Evolutionary conservation across 2,888 invertebrate species (phyloP).

Genomic region (Tribolium freemani): DNA sequence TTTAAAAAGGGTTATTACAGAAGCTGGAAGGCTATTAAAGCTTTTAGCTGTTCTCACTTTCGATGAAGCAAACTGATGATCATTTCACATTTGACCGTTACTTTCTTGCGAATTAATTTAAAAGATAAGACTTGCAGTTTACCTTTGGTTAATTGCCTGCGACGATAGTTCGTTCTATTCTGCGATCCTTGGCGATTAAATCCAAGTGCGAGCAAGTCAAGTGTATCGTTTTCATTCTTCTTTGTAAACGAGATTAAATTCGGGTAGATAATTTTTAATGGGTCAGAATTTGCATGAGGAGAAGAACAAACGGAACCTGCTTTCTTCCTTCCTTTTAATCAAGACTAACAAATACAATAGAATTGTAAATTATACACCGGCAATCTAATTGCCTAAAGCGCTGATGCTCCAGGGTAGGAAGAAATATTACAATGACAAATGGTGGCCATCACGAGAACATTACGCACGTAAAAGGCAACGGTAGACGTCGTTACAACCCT

Average conservation of each 20-base stretch:
- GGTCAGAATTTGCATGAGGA: conserved; percentile 26
- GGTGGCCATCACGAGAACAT: conserved; percentile 27
- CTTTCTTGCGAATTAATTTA: conserved; percentile 13
- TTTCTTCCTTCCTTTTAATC: conserved; percentile 39
- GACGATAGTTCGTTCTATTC: conserved; percentile 13
- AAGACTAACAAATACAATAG: conserved; percentile 42
- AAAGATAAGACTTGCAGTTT: conserved; percentile 16
- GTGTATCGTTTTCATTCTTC: conserved; percentile 18
- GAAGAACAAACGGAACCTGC: conserved; percentile 31
- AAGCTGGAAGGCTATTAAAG: neutral
- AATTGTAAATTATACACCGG: conserved; percentile 41
- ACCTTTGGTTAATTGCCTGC: conserved; percentile 19
- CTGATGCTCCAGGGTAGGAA: conserved; percentile 15
- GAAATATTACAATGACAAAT: conserved; percentile 41
- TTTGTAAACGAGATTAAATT: conserved; percentile 26
- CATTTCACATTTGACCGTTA: neutral
- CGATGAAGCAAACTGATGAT: too few relatives aligned
- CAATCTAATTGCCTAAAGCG: conserved; percentile 41
- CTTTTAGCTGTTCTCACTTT: neutral
- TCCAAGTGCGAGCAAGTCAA: conserved; percentile 11
- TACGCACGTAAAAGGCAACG: conserved; percentile 31
- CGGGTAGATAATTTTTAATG: conserved; percentile 24
- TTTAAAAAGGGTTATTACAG: conserved; percentile 10
- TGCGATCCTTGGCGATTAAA: conserved; percentile 3
- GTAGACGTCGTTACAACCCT: conserved; percentile 30